These are phyloP conservation scores for Odontesthes bonariensis DNA, from an alignment of 2,113 vertebrate genomes.

Conservation along the genomic window DNA sequence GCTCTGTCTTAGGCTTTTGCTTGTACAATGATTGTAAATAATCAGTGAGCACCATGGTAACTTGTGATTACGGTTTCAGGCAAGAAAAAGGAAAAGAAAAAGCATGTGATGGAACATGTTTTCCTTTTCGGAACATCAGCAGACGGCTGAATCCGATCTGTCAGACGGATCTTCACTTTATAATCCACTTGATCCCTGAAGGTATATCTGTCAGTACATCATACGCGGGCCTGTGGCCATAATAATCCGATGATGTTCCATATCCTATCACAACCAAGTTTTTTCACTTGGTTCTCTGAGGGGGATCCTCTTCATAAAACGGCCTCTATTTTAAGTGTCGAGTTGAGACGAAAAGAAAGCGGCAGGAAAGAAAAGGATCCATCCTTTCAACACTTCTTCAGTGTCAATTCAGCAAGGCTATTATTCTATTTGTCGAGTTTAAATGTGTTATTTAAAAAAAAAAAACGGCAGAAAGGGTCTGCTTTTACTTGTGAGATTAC, in stretches of 20 bases:
- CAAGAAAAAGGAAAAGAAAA: neutral
- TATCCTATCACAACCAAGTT: constrained; percentile 32
- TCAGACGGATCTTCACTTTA: constrained; percentile 26
- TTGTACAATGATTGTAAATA: neutral
- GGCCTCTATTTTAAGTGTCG: constrained; percentile 39
- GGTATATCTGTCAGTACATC: constrained; percentile 31
- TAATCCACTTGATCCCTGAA: constrained; percentile 32
- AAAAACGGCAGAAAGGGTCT: neutral
- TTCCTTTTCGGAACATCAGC: constrained; percentile 6
- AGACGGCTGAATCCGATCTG: constrained; percentile 7
- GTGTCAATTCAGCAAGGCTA: neutral
- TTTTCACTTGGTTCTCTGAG: constrained; percentile 37
- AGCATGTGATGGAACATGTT: constrained; percentile 22
- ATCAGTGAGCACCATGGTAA: neutral
- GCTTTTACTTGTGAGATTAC: neutral
- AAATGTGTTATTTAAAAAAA: no score
- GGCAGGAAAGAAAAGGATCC: constrained; percentile 28
- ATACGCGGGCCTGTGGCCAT: neutral
- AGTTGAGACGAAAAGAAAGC: constrained; percentile 31
- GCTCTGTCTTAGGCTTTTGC: neutral
- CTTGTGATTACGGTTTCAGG: neutral
- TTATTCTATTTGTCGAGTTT: neutral
- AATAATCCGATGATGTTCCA: constrained; percentile 30
- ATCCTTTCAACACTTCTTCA: constrained; percentile 53
- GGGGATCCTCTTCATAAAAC: constrained; percentile 42